Conservation (phyloP, 1,140 invertebrate genomes). For the Drosophila virilis region DNA sequence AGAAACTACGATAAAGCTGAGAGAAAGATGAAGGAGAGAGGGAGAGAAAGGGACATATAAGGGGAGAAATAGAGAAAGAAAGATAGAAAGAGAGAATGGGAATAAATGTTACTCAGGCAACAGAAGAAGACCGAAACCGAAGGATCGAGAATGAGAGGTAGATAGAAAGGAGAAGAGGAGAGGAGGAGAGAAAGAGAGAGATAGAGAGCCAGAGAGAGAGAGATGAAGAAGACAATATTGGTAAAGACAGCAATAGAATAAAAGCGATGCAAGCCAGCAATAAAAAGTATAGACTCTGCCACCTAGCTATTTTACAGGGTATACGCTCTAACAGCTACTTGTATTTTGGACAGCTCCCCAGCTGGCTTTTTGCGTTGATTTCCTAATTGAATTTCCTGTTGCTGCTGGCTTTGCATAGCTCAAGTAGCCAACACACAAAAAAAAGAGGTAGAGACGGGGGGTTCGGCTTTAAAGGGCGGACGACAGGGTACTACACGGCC, state of each 20-base stretch:
- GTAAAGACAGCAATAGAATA: no score
- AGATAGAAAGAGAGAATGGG: background rate
- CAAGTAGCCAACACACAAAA: background rate
- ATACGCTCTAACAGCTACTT: background rate
- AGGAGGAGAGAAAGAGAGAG: no score
- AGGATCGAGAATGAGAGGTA: no score
- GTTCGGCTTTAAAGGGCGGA: no score
- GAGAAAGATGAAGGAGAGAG: no score
- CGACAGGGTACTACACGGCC: background rate
- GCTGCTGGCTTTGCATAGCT: conserved; percentile 14
- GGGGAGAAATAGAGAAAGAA: background rate
- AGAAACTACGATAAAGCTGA: no score
- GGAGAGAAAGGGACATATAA: background rate
- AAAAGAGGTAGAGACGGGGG: background rate
- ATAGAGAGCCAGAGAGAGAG: background rate
- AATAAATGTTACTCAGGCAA: background rate
- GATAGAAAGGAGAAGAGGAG: no score
- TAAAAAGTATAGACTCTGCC: background rate
- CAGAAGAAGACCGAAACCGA: no score
- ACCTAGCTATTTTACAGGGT: background rate
- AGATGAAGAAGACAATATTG: no score
- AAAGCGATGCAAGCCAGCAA: no score
- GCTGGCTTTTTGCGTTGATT: conserved; percentile 37
- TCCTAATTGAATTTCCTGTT: conserved; percentile 55
- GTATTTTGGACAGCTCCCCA: background rate